phyloP scores from a whole-genome alignment of 2,797 vertebrate species.

The Steatocranus sp. region DNA sequence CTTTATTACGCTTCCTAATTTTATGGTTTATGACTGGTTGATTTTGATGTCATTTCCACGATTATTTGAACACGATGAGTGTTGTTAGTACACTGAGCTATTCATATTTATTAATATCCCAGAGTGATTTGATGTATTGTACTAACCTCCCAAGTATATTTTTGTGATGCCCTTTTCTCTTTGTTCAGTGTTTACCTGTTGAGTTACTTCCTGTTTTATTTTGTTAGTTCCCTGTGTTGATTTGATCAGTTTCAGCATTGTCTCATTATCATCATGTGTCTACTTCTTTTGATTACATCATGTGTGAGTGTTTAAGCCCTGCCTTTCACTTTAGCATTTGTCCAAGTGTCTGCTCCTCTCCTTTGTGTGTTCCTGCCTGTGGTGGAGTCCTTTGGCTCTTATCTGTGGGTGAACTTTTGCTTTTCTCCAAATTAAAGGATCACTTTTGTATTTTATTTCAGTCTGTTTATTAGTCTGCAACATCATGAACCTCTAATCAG shows the following conservation, averaged over 20 bases:
- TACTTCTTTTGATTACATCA: background rate
- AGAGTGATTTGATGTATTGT: background rate
- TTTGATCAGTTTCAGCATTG: background rate
- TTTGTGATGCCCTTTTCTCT: background rate
- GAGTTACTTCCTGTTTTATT: background rate
- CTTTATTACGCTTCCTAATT: background rate
- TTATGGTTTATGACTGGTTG: background rate
- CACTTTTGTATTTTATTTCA: background rate
- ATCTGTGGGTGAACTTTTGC: background rate
- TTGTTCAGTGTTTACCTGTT: background rate
- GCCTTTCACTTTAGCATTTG: background rate
- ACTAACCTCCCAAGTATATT: background rate
- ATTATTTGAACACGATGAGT: background rate
- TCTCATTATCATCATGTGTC: background rate
- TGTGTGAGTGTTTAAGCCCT: background rate
- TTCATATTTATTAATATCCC: background rate
- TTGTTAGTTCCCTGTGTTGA: background rate
- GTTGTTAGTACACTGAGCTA: background rate
- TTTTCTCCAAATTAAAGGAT: background rate
- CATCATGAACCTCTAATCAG: background rate
- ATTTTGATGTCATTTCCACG: background rate
- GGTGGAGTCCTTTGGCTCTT: background rate
- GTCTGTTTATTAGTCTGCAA: background rate
- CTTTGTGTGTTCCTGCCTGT: background rate
- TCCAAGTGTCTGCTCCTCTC: background rate